A percentile compares a stretch with the other conserved stretches of the same genome.
phyloP scores from a whole-genome alignment of 2,113 vertebrate genomes.

The Ammodytes marinus region DNA sequence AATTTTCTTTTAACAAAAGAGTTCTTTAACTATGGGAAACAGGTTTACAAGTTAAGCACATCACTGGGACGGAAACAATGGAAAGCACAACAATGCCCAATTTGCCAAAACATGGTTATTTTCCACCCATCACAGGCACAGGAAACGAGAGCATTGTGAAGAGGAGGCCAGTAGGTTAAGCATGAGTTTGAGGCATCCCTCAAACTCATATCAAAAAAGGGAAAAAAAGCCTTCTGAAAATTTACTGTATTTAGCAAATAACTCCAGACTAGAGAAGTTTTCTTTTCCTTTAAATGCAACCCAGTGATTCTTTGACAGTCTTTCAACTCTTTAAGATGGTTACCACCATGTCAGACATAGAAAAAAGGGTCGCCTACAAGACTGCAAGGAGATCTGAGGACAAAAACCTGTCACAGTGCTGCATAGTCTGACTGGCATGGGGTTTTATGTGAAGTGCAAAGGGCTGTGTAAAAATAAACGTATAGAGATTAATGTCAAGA shows the following conservation, averaged over 20 bases:
- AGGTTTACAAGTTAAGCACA: conserved; percentile 25
- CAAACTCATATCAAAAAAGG: not conserved
- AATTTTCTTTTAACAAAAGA: conserved; percentile 22
- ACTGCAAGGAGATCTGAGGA: not conserved
- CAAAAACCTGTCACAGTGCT: not conserved
- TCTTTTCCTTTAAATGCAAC: not conserved
- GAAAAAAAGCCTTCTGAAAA: not conserved
- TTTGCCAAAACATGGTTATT: conserved; percentile 56
- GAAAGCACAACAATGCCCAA: conserved; percentile 29
- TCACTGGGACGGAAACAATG: conserved; percentile 25
- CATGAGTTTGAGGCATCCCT: not conserved
- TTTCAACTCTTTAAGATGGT: not conserved
- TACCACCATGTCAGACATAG: not conserved
- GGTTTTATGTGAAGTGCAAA: not conserved
- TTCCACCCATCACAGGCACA: conserved; percentile 2
- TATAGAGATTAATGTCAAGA: not conserved
- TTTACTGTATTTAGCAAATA: not conserved
- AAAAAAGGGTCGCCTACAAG: not conserved
- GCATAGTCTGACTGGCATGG: not conserved
- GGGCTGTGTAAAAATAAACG: not conserved
- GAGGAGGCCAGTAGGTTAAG: conserved; percentile 19
- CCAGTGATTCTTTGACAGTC: not conserved
- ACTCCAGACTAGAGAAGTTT: not conserved
- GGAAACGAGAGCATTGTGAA: conserved; percentile 13
- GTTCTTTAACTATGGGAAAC: not conserved